A percentile compares a stretch with the other conserved stretches of the same genome.
These are phyloP conservation scores for Chiridota heheva DNA, from an alignment of 35 echinoderm and acorn worm genomes.

Conservation along the genomic window DNA sequence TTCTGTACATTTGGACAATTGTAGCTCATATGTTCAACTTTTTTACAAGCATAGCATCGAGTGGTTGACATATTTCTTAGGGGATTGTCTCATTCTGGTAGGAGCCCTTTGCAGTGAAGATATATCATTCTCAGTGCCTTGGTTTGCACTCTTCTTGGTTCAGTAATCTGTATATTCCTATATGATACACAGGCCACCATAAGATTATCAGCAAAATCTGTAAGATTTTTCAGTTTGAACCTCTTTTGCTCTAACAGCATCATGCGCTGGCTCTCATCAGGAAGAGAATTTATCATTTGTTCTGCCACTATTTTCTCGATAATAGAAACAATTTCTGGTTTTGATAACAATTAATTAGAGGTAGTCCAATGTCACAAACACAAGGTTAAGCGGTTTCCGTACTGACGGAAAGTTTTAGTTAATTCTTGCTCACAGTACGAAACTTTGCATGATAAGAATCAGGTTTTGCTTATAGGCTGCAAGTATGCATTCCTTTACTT, in stretches of 20 bases:
- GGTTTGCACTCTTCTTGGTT: no score
- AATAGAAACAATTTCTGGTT: neutral
- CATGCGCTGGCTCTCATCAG: conserved; percentile 1
- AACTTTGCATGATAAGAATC: neutral
- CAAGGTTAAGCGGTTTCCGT: neutral
- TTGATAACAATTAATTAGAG: conserved; percentile 5
- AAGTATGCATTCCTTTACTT: neutral
- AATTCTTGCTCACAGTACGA: neutral
- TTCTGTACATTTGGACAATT: no score
- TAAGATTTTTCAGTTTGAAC: neutral
- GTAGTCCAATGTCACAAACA: neutral
- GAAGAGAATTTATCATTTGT: conserved; percentile 11
- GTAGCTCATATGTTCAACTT: no score
- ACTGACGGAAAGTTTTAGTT: neutral
- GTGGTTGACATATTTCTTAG: no score
- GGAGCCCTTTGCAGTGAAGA: no score
- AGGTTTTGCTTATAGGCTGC: neutral
- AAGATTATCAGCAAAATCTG: conserved; percentile 24
- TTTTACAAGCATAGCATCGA: no score
- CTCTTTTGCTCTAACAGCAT: conserved; percentile 37
- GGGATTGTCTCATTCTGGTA: no score
- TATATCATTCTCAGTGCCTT: no score
- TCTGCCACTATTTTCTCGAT: conserved; percentile 10
- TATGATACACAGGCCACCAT: conserved; percentile 7
- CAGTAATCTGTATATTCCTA: neutral